These are phyloP conservation scores for Bactericera cockerelli DNA, from an alignment of 1,140 invertebrate species.

Conservation along the genomic window DNA sequence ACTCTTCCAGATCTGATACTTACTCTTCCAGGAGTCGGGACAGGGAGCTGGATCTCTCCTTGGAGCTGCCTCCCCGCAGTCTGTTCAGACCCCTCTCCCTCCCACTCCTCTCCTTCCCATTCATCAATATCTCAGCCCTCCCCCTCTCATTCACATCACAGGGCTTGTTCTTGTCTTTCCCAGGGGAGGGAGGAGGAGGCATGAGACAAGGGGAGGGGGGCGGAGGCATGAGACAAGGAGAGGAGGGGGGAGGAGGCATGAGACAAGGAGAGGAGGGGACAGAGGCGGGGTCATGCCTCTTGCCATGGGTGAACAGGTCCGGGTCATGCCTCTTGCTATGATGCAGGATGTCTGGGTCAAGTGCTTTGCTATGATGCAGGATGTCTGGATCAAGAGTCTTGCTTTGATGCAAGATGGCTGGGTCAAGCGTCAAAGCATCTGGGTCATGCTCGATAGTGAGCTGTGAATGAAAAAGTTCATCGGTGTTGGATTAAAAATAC, in stretches of 20 bases:
- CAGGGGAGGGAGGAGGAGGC: slow-evolving; percentile 21
- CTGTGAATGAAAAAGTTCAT: slow-evolving; percentile 31
- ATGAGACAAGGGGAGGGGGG: slow-evolving; percentile 15
- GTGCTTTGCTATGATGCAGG: slow-evolving; percentile 28
- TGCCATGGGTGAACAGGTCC: no score
- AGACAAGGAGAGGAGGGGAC: slow-evolving; percentile 14
- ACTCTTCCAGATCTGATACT: no score
- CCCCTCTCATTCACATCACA: slow-evolving; percentile 52
- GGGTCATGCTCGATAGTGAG: slow-evolving; percentile 81
- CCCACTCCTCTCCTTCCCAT: slow-evolving; percentile 25
- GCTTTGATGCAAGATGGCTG: no score
- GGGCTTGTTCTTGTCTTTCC: slow-evolving; percentile 43
- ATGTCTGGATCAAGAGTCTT: slow-evolving; percentile 23
- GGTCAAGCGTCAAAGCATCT: no score
- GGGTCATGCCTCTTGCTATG: slow-evolving; percentile 30
- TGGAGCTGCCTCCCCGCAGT: slow-evolving; percentile 34
- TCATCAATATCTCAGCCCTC: no score
- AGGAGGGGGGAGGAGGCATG: slow-evolving; percentile 7
- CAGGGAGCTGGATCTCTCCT: slow-evolving; percentile 71
- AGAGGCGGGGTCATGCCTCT: slow-evolving; percentile 11
- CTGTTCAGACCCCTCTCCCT: slow-evolving; percentile 34
- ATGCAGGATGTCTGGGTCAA: slow-evolving; percentile 27
- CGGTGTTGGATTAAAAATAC: no score
- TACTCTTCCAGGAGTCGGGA: slow-evolving; percentile 65
- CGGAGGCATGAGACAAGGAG: slow-evolving; percentile 20